A percentile compares a stretch with the other conserved stretches of the same genome.
phyloP scores from a whole-genome alignment of 2,113 vertebrate genomes.

The Nycticebus coucang region DNA sequence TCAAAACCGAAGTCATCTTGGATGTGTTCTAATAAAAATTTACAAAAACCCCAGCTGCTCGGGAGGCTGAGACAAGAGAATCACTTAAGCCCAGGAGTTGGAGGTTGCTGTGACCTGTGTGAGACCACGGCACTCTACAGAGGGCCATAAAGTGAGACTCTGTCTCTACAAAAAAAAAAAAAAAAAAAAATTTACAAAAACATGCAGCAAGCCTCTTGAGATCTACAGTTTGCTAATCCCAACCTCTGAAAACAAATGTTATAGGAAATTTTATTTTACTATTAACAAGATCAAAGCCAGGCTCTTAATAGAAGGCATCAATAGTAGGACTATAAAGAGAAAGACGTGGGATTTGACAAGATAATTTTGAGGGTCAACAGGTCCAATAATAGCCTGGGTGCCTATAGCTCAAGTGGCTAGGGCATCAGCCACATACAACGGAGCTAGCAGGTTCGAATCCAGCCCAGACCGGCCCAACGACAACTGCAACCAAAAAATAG shows the following conservation, averaged over 20 bases:
- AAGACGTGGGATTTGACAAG: not conserved
- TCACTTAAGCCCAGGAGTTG: no score
- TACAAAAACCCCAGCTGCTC: no score
- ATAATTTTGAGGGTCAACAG: slow-evolving; percentile 18
- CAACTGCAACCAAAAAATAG: no score
- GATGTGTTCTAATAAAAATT: slow-evolving; percentile 1
- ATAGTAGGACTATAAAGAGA: not conserved
- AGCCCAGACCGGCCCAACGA: no score
- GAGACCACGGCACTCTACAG: no score
- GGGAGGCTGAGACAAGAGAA: no score
- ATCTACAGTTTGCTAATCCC: not conserved
- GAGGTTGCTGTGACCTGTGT: no score
- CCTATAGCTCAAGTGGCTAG: no score
- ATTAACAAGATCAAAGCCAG: not conserved
- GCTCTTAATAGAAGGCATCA: not conserved
- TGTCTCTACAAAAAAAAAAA: no score
- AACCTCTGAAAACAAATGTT: not conserved
- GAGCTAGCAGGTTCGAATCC: no score
- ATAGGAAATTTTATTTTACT: not conserved
- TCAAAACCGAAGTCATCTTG: slow-evolving; percentile 23
- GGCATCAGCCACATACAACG: no score
- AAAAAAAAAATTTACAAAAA: slow-evolving; percentile 43
- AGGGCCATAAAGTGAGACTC: no score
- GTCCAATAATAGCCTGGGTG: not conserved
- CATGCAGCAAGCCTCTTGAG: not conserved